A percentile compares a stretch with the other conserved stretches of the same genome.
Conservation (phyloP, 2,113 vertebrate species). For the Tursiops truncatus region DNA sequence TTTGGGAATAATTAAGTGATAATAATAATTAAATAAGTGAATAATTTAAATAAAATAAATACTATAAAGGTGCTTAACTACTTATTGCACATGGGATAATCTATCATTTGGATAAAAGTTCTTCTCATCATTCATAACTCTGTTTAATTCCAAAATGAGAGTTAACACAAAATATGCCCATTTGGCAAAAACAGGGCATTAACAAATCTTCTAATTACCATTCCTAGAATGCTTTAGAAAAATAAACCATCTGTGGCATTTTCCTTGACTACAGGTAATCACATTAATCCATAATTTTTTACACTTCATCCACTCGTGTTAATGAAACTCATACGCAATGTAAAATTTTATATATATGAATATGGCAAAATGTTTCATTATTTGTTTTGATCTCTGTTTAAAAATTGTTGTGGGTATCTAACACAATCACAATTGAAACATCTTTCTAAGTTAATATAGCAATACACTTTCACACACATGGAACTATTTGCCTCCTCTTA, state of each 20-base stretch:
- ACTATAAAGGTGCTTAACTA: not conserved
- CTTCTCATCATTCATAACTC: not conserved
- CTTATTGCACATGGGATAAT: constrained; percentile 12
- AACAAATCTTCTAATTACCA: constrained; percentile 19
- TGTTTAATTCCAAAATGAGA: constrained; percentile 44
- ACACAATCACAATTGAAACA: not conserved
- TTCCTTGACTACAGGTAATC: not conserved
- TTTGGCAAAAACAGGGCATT: constrained; percentile 60
- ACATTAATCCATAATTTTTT: not conserved
- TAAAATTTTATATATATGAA: not conserved
- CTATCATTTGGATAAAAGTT: constrained; percentile 1
- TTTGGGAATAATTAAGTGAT: too few species aligned
- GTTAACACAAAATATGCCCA: constrained; percentile 14
- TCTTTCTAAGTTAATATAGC: not conserved
- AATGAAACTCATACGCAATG: not conserved
- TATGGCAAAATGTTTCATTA: not conserved
- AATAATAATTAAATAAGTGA: too few species aligned
- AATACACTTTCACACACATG: not conserved
- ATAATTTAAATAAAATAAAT: not conserved
- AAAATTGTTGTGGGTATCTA: not conserved
- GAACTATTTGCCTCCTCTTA: not conserved
- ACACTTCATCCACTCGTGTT: not conserved
- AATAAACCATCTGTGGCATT: not conserved
- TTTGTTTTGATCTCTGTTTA: not conserved
- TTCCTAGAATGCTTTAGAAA: not conserved